Base-by-base conservation (phyloP, 2,888 invertebrate genomes). In the Aleiodes testaceus region DNA sequence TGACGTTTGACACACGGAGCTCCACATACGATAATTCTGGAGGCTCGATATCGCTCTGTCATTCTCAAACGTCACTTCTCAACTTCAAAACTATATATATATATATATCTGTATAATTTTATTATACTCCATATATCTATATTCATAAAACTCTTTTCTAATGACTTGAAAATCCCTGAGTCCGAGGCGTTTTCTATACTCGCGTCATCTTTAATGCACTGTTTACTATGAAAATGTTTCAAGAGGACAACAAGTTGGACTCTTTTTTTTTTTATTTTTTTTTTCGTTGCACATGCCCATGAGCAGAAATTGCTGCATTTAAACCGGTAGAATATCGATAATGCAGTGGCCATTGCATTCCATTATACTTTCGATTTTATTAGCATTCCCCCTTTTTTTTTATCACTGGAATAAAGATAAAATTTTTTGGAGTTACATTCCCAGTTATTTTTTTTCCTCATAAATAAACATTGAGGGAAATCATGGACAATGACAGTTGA, bases 21-120 rank as follows among this genome's bases (percentile, higher is more conserved):
- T 36, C 36, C 16, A 59, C 36, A 14, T 36, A 71, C 52, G 66
- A 68, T 72, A 68, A 72, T 72, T 67, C 67, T 68, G 67, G 52
- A 67, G 53, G 64, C 67, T 72, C 67, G 64, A 72, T 72, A 72
- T 64, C 67, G 67, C 67, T 52, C 63, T 72, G 67, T 67, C 72
- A 72, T 64, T 72, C 52, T 53, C 20, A 49, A 70, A 67, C 72
- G 64, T 68, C 72, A 72, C 18, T 55, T 26, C 55, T 36, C 16
- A 45, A 45, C 42, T 9, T 7, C n/a, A 1, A 2, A 26, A 26
- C 26, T 26, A 26, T 26, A 2, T 22, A 4, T 22, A 22, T 22
- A 22, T 26, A 5, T 26, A 36, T 36, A 6, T 5, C 36, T 36
- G 7, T 36, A 11, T 36, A 36, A 9, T 11, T 9, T 36, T 9